These are phyloP conservation scores for Rhinogobius similis DNA, from an alignment of 2,113 vertebrate genomes.

Conservation along the genomic window DNA sequence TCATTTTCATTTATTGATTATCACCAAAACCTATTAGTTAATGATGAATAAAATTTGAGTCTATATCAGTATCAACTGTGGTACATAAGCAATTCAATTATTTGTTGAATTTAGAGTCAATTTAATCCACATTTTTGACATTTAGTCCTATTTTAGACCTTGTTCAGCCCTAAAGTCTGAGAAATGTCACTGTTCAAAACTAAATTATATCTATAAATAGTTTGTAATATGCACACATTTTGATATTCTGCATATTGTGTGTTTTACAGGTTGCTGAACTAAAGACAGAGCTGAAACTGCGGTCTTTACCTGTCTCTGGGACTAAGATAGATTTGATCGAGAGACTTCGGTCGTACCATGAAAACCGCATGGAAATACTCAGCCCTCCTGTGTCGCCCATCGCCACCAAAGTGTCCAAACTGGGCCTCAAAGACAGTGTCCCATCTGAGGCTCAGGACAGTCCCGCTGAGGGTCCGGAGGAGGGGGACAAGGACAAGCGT, in stretches of 20 bases:
- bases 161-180: no score
- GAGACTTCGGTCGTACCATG: slow-evolving; percentile 75
- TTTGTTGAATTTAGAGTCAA: no score
- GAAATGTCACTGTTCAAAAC: background rate
- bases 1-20: no score
- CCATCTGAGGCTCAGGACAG: slow-evolving; percentile 76
- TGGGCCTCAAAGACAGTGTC: slow-evolving; percentile 81
- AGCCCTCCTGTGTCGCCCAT: slow-evolving; percentile 88
- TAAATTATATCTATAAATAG: background rate
- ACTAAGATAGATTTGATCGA: slow-evolving; percentile 97
- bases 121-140: no score
- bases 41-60: no score
- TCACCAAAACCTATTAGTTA: no score
- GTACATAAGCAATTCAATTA: no score
- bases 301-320: slow-evolving; percentile 93
- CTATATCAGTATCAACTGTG: no score
- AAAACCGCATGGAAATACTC: slow-evolving; percentile 36
- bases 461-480: slow-evolving; percentile 76
- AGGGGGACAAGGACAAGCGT: slow-evolving; percentile 91
- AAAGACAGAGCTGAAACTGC: slow-evolving; percentile 93
- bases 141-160: no score
- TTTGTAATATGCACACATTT: background rate
- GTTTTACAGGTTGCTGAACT: slow-evolving; percentile 89
- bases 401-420: slow-evolving; percentile 83
- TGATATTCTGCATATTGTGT: background rate